Evolutionary conservation across 2,113 vertebrate genomes (phyloP).

Genomic region (Dromaius novaehollandiae): DNA sequence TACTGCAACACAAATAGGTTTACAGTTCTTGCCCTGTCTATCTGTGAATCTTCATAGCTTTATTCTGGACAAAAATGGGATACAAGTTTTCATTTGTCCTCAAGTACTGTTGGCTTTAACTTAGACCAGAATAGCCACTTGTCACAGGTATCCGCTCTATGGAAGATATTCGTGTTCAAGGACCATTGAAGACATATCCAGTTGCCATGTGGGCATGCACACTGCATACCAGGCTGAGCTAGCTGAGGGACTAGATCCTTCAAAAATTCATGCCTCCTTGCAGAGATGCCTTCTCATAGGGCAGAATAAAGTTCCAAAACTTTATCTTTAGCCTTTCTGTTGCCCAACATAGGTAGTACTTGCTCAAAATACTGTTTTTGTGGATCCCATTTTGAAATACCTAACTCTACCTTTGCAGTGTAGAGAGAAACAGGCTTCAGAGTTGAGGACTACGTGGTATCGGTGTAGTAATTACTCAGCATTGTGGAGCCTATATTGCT

Average conservation of each 20-base stretch:
- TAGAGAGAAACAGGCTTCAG: background rate
- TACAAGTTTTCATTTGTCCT: background rate
- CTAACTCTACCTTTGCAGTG: background rate
- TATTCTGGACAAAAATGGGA: background rate
- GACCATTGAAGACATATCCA: background rate
- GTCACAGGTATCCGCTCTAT: background rate
- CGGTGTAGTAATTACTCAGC: background rate
- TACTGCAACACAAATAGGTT: background rate
- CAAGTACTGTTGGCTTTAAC: accelerated
- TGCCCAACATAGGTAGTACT: background rate
- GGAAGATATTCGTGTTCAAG: background rate
- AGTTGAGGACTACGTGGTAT: background rate
- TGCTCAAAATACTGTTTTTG: background rate
- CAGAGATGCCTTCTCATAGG: accelerated
- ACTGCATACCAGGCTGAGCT: background rate
- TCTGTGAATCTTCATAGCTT: background rate
- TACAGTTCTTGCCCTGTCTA: background rate
- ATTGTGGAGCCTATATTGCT: background rate
- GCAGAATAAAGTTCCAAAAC: background rate
- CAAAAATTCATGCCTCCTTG: background rate
- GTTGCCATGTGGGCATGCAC: background rate
- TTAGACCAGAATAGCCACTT: background rate
- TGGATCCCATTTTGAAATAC: background rate
- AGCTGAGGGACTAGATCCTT: background rate
- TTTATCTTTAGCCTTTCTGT: background rate